phyloP scores from a whole-genome alignment of 2,888 invertebrate species.

The Prosapia bicincta region DNA sequence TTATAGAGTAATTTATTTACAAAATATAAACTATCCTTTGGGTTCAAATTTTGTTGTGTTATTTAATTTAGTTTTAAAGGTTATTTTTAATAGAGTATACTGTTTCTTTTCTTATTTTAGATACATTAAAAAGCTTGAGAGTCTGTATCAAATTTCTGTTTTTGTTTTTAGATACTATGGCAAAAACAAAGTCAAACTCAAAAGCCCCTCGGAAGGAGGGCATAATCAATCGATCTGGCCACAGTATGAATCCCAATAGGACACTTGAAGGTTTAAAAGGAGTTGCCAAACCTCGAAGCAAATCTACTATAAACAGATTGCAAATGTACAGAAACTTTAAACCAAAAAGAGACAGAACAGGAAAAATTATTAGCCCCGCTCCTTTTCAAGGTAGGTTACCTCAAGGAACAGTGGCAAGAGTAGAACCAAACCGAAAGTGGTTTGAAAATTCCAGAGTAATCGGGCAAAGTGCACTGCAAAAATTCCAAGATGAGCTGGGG shows the following conservation, averaged over 20 bases:
- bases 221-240: conserved; percentile 74
- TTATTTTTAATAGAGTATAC: no score
- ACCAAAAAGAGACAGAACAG: conserved; percentile 78
- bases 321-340: conserved; percentile 99
- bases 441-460: conserved; percentile 98
- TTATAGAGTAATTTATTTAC: no score
- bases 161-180: conserved; percentile 54
- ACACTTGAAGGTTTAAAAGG: conserved; percentile 74
- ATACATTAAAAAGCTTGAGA: no score
- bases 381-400: conserved; percentile 90
- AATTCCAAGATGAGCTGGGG: conserved; percentile 92
- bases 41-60: no score
- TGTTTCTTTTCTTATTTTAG: no score
- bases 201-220: conserved; percentile 80
- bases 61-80: no score
- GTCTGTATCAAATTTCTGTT: no score
- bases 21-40: no score
- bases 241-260: conserved; percentile 95
- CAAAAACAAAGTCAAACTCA: conserved; percentile 67
- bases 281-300: conserved; percentile 80
- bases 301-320: conserved; percentile 90
- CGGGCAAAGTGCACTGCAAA: conserved; percentile 83
- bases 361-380: conserved; percentile 87
- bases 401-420: conserved; percentile 87
- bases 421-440: conserved; percentile 98